Base-by-base conservation (phyloP, 1,140 invertebrate genomes). In the Lucilia cuprina region DNA sequence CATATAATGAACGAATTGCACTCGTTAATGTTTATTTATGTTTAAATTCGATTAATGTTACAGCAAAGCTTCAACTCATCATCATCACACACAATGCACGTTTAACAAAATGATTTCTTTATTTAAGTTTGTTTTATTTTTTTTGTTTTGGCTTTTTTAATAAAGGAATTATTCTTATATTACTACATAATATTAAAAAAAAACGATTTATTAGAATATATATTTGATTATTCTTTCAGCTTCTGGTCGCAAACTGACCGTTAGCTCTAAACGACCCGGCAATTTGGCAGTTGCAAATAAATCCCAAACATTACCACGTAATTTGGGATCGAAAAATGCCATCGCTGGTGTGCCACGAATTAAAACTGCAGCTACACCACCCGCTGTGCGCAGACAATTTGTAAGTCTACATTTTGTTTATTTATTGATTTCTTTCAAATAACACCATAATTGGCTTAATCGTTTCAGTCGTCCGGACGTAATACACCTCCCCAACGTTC, bases 231-330 rank as follows among this genome's bases (percentile, higher is more conserved):
- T 84, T 41, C 80, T 47, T 84, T 0, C 19, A 95, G 95, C 94
- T 82, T 94, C 95, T 77, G 95, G 95, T 30, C 93, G 95, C 85
- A 91, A 91, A 85, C 90, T 96, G 74, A 95, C 94, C 14, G 93
- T 95, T 80, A 93, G 94, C n/a, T 93, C 94, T 14, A 94, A 95
- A 86, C 92, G 95, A 70, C 92, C 94, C 5, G 92, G 93, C 5
- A 92, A 92, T 19, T 92, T 95, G 65, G 92, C 93, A 2, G 92
- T 93, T 8, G 91, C 94, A 83, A 95, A 95, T 87, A 96, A 96
- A 91, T 96, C 95, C 85, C 95, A 96, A 91, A 97, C 96, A 12
- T 91, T 97, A 77, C 96, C 96, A 0, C 92, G 96, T 60, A 96
- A 95, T 74, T 96, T 96, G 94, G 96, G 96, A 19, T 94, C 96